Percentiles rank a stretch among this genome's conserved stretches.
Evolutionary conservation across 2,113 vertebrate species (phyloP).

Genomic region (Rhizomys pruinosus): DNA sequence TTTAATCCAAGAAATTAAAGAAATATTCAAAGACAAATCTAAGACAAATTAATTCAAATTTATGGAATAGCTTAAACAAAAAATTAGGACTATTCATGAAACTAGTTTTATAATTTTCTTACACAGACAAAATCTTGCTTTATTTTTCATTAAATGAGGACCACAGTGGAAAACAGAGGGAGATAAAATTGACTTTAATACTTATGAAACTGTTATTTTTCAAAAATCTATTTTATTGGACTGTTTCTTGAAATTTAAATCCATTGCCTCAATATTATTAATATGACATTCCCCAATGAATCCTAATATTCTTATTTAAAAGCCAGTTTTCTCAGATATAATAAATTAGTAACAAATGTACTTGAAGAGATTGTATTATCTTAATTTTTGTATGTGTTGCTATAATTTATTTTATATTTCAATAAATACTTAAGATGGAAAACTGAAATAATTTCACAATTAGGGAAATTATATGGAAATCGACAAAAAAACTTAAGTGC

Average conservation of each 20-base stretch:
- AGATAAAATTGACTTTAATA: neutral
- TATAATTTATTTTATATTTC: neutral
- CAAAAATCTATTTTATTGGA: neutral
- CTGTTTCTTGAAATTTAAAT: neutral
- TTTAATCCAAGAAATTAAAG: neutral
- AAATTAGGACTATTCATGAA: neutral
- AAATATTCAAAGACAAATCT: neutral
- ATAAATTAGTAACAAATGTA: neutral
- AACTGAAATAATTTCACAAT: neutral
- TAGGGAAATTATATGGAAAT: no score
- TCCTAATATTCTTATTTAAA: neutral
- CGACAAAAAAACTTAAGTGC: neutral
- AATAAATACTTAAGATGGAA: neutral
- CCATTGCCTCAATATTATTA: neutral
- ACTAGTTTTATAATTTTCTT: neutral
- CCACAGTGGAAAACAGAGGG: neutral
- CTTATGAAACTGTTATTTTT: neutral
- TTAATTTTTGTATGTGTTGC: neutral
- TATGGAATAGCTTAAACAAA: neutral
- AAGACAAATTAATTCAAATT: neutral
- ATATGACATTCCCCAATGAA: neutral
- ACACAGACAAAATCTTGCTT: accelerated
- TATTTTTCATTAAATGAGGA: neutral
- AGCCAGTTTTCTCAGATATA: neutral
- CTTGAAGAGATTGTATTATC: neutral